Base-by-base conservation (phyloP, 2,888 invertebrate genomes). In the Perizoma affinitatum region DNA sequence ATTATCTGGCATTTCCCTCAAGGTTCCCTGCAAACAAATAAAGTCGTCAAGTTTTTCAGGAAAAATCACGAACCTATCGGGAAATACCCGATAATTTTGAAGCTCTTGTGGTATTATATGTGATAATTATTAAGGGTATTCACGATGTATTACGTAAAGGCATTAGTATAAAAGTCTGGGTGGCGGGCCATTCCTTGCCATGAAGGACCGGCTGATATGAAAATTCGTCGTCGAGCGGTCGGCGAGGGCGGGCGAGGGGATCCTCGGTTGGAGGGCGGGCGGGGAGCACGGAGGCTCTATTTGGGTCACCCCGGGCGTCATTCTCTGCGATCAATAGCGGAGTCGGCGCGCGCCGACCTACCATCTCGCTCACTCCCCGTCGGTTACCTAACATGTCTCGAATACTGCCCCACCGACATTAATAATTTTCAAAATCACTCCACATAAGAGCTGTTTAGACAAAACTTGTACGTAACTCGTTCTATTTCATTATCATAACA, bases 221-320 rank as follows among this genome's bases (percentile, higher is more conserved):
- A 91, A 91, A 90, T 91, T 91, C 87, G 88, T 84, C 82, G 90
- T 79, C 78, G 83, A 85, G 82, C 86, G 83, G 79, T 75, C 78
- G 80, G 78, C 74, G 52, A 53, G 63, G 67, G 68, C 62, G 81
- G 83, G 80, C 63, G 79, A 59, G 78, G 58, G 43, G 43, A 41
- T 66, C 70, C 72, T 74, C 69, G 83, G 83, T 78, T 78, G 73
- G 80, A 72, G 82, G 81, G 76, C 72, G 82, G n/a, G n/a, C 22
- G 83, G 83, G 86, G 84, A 76, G 78, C 77, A 79, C 82, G 85
- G 83, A 90, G 91, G 88, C 88, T 90, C 88, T 91, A 92, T 92
- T 90, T 92, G 92, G 92, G 92, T 92, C 92, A 92, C 90, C 92
- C 92, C 85, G 92, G 92, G 92, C 92, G 90, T 88, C 90, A 88